Evolutionary conservation across 2,888 invertebrate species (phyloP).

Genomic region (Dryocosmus kuriphilus): DNA sequence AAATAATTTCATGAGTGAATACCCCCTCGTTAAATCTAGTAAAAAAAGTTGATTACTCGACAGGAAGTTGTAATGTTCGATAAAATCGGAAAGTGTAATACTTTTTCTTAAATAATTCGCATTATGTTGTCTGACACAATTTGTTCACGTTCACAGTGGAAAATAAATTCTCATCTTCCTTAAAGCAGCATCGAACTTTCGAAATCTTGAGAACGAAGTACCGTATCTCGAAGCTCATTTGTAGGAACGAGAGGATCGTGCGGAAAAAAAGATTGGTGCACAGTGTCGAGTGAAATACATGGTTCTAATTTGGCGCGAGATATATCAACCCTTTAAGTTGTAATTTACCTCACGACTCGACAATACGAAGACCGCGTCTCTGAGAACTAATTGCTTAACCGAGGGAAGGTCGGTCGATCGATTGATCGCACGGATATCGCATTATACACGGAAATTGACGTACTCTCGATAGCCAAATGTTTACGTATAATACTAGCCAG

Average conservation of each 20-base stretch:
- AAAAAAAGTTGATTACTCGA: no score
- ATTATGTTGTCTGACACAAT: no score
- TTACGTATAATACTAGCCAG: conserved; percentile 49
- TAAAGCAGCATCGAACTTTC: not conserved
- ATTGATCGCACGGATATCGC: conserved; percentile 52
- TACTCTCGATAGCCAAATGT: conserved; percentile 53
- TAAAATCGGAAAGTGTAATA: no score
- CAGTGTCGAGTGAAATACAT: conserved; percentile 38
- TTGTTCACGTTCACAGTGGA: not conserved
- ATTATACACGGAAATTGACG: conserved; percentile 56
- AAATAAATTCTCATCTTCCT: not conserved
- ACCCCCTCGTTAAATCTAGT: no score
- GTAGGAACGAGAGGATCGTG: not conserved
- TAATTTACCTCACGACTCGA: conserved; percentile 40
- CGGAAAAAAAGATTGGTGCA: conserved; percentile 9
- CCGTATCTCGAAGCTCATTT: conserved; percentile 1
- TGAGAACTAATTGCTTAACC: conserved; percentile 34
- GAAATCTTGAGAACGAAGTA: not conserved
- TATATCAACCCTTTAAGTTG: conserved; percentile 23
- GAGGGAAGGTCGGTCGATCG: conserved; percentile 42
- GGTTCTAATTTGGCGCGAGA: conserved; percentile 27
- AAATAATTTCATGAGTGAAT: no score
- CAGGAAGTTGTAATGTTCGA: no score
- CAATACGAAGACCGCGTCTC: conserved; percentile 24
- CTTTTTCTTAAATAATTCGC: not conserved